Base-by-base conservation (phyloP, 2,797 vertebrate species). In the Garrulus glandarius region DNA sequence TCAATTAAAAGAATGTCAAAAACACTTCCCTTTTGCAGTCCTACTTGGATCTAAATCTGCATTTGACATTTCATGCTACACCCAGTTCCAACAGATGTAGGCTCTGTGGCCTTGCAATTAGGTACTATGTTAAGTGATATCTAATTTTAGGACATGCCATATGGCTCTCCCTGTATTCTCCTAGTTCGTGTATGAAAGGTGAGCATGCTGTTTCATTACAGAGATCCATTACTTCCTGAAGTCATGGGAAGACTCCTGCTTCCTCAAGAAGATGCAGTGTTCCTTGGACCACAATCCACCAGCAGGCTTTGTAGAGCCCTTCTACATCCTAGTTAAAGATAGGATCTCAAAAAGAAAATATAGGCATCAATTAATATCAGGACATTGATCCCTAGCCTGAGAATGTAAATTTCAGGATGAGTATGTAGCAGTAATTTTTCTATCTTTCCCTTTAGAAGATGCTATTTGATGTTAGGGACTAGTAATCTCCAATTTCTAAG, bases 111-210 rank as follows among this genome's bases (percentile, higher is more conserved):
- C 91, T 92, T 78, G 70, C 80, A 87, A 86, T 92, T 96, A 92
- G 84, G 89, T 91, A 96, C 79, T 89, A 9, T 91, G 90, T 69
- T 82, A 95, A 92, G 56, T 91, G 89, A 69, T 74, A 82, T 10
- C 92, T 96, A 93, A 96, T 96, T 96, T 96, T 96, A 96, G 92
- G 81, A 89, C 56, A 15, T 83, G 67, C 89, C 95, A 94, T 97
- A 95, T 96, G 96, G 86, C 81, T 95, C 94, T 87, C 59, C 75
- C 37, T 84, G 75, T 64, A 32, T 74, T 92, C 79, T 93, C 70
- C 82, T 50, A 32, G 60, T 56, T 72, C 5, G 47, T 63, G 80
- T 61, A 67, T 70, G 57, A 84, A 95, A 94, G 93, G 93, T 93
- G 87, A 92, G 68, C 37, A n/a, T 71, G 72, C 79, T 82, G 64